Base-by-base conservation (phyloP, 2,113 vertebrate species). In the Tringa solitaria region DNA sequence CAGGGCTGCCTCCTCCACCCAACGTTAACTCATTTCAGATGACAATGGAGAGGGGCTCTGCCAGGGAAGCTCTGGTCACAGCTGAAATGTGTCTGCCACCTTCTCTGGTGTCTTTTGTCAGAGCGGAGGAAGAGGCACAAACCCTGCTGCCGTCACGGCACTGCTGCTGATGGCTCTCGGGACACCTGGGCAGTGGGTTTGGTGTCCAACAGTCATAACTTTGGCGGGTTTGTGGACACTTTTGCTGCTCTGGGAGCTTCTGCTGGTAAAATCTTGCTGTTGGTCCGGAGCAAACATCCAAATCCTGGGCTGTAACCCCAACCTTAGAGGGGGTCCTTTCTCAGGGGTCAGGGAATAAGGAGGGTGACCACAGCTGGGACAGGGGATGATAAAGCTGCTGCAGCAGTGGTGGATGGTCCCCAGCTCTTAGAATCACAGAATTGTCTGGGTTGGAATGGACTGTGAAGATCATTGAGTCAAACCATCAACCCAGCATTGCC, bases 1-100 rank as follows among this genome's bases (percentile, higher is more conserved):
- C 93, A 65, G 94, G 96, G 67, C 86, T 60, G 39, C 82, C 81
- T 93, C 94, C 81, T 84, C 95, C 60, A 32, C 51, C 87, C 82
- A 89, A 75, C 88, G 61, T 80, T 73, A 79, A 91, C 81, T 96
- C 78, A 56, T 73, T 90, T 80, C 87, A 80, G 69, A 59, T 87
- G 93, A 12, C 56, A 65, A 27, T 33, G 30, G 48, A 74, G 88
- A 83, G 43, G 39, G 83, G 89, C 90, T 28, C 90, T 97, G 96
- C 94, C 95, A 90, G 94, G 86, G 88, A 53, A 74, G 14, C 60
- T 90, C 61, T 28, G 18, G 33, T 73, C 20, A 8, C 24, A 39
- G 41, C 53, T 51, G 73, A 84, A 87, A 81, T 33, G 59, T 64
- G 74, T 45, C 87, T 93, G 87, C 95, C 80, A 72, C 69, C 3